Evolutionary conservation across 2,113 vertebrate species (phyloP).

Genomic region (Misgurnus anguillicaudatus): DNA sequence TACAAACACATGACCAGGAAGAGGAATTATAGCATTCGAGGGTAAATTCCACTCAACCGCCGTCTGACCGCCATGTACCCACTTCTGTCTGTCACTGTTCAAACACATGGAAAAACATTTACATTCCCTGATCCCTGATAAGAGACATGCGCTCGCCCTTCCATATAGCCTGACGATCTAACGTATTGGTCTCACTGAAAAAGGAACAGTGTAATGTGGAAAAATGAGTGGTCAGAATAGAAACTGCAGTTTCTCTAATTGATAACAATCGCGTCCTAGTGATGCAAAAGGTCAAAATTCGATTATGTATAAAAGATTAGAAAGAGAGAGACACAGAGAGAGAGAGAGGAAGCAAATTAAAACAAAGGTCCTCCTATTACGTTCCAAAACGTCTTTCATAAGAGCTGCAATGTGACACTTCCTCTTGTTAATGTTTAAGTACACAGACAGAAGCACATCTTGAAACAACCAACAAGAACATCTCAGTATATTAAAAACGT

Average conservation of each 20-base stretch:
- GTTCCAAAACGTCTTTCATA: neutral
- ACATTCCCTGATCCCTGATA: neutral
- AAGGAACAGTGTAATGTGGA: neutral
- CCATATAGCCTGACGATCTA: neutral
- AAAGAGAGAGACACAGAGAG: conserved; percentile 23
- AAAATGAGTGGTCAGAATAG: neutral
- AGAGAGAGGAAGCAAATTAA: neutral
- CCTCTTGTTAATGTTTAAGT: too few species aligned
- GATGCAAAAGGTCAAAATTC: conserved; percentile 66
- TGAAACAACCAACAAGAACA: too few species aligned
- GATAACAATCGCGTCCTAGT: neutral
- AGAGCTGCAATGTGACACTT: neutral
- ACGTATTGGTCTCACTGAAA: neutral
- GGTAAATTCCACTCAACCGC: conserved; percentile 7
- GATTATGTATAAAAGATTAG: conserved; percentile 56
- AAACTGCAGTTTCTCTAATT: neutral
- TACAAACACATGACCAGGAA: conserved; percentile 34
- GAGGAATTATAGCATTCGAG: conserved; percentile 3
- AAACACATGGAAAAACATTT: conserved; percentile 2
- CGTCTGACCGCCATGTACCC: neutral
- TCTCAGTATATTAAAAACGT: too few species aligned
- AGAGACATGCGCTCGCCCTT: neutral
- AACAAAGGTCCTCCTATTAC: neutral
- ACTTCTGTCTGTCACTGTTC: neutral
- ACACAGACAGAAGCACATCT: too few species aligned